Evolutionary conservation across 1,140 invertebrate species (phyloP).

Genomic region (Aradophagus sp.): DNA sequence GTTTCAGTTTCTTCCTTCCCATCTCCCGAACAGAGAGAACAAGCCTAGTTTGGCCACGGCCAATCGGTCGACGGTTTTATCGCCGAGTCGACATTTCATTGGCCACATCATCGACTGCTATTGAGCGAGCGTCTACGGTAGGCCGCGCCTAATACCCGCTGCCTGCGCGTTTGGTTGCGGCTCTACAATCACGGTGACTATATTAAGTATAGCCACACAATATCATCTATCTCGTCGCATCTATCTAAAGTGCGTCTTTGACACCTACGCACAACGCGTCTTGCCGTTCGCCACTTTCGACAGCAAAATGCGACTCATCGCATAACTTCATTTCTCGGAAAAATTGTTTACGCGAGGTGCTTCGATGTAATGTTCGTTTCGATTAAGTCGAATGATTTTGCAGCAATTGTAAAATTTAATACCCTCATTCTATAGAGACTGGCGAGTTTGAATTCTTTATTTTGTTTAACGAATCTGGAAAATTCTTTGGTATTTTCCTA

Average conservation of each 20-base stretch:
- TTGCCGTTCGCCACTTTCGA: slow-evolving; percentile 37
- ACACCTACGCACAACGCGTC: slow-evolving; percentile 49
- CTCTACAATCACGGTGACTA: slow-evolving; percentile 26
- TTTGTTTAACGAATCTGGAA: too few relatives aligned
- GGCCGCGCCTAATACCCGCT: slow-evolving; percentile 68
- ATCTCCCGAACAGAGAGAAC: slow-evolving; percentile 61
- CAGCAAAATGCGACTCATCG: slow-evolving; percentile 37
- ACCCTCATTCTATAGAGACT: too few relatives aligned
- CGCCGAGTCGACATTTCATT: slow-evolving; percentile 62
- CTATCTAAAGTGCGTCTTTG: slow-evolving; percentile 42
- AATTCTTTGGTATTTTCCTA: too few relatives aligned
- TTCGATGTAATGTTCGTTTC: too few relatives aligned
- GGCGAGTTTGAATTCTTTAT: too few relatives aligned
- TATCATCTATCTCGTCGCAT: slow-evolving; percentile 43
- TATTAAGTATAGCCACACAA: slow-evolving; percentile 40
- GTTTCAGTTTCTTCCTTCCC: slow-evolving; percentile 51
- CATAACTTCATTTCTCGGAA: slow-evolving; percentile 10
- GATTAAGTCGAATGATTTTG: too few relatives aligned
- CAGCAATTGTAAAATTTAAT: too few relatives aligned
- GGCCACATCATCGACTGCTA: slow-evolving; percentile 65
- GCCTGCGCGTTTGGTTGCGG: slow-evolving; percentile 20
- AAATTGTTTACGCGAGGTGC: slow-evolving; percentile 17
- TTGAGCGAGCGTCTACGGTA: slow-evolving; percentile 69
- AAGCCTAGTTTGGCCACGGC: slow-evolving; percentile 57
- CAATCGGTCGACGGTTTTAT: slow-evolving; percentile 69